Evolutionary conservation across 2,113 vertebrate species (phyloP).

Genomic region (Mormoops blainvillei): DNA sequence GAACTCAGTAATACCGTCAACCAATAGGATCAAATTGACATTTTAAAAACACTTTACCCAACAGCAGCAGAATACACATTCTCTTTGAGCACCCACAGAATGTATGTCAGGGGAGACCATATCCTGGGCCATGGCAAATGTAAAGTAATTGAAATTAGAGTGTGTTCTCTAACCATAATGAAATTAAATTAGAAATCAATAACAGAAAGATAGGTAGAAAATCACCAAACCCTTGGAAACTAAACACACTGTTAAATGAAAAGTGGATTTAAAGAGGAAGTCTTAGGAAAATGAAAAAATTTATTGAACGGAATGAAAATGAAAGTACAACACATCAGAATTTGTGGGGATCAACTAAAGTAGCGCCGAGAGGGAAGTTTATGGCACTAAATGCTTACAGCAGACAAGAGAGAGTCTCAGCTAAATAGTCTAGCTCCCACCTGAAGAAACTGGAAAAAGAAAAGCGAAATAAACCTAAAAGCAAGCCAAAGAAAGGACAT

Average conservation of each 20-base stretch:
- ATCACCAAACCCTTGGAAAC: not conserved
- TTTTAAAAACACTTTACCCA: not conserved
- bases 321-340: not conserved
- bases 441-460: not conserved
- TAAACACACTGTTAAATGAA: not conserved
- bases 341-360: not conserved
- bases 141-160: not conserved
- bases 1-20: not conserved
- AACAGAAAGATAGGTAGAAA: not conserved
- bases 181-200: not conserved
- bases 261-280: not conserved
- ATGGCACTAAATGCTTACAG: not conserved
- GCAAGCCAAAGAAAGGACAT: not conserved
- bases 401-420: not conserved
- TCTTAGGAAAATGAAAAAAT: not conserved
- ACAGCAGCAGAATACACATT: too few relatives aligned
- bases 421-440: not conserved
- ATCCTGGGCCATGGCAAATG: not conserved
- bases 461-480: not conserved
- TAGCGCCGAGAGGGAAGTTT: not conserved
- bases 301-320: not conserved
- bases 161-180: not conserved
- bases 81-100: too few relatives aligned
- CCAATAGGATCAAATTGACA: not conserved
- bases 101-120: too few relatives aligned